Base-by-base conservation (phyloP, 2,888 invertebrate genomes). In the Scrobipalpa atriplicella region DNA sequence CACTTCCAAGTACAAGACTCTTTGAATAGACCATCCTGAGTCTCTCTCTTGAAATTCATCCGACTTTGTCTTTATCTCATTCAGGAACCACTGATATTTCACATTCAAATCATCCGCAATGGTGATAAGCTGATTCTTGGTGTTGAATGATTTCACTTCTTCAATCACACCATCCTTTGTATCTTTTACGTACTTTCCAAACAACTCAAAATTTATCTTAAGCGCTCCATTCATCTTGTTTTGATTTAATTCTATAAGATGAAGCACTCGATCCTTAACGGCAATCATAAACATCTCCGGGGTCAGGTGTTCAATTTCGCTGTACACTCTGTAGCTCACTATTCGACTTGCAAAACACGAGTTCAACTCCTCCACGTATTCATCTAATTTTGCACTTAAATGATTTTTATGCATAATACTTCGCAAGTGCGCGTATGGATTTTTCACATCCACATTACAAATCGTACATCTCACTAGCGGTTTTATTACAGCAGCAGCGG, bases 21-120 rank as follows among this genome's bases (percentile, higher is more conserved):
- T 47, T 16, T 47, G 21, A 2, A 63, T 5, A 1, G 62, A 13
- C 47, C 47, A 63, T 8, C 62, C 62, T 16, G 51, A 51, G 21
- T 63, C 62, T n/a, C 47, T 13, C 36, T 63, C 62, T 63, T 63
- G 36, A 29, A 63, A 63, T 29, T 63, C 47, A 16, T 51, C 51
- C 2, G 47, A 13, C 13, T 51, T 29, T n/a, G 10, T n/a, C 9
- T n/a, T n/a, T 11, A 60, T 16, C 0, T 16, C 16, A 38, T 39
- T 6, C 13, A 7, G 6, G 13, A 38, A 36, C 0, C 5, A 3
- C 8, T 60, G 13, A 16, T 60, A 60, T 29, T 16, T n/a, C 10
- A 5, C 16, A 7, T 60, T 10, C 13, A 60, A 16, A 13, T 36
- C 60, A 11, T n/a, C 36, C 1, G 6, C 16, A 2, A 1, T 13